Conservation (phyloP, 1,140 invertebrate genomes). For the Hormaphis cornu region DNA sequence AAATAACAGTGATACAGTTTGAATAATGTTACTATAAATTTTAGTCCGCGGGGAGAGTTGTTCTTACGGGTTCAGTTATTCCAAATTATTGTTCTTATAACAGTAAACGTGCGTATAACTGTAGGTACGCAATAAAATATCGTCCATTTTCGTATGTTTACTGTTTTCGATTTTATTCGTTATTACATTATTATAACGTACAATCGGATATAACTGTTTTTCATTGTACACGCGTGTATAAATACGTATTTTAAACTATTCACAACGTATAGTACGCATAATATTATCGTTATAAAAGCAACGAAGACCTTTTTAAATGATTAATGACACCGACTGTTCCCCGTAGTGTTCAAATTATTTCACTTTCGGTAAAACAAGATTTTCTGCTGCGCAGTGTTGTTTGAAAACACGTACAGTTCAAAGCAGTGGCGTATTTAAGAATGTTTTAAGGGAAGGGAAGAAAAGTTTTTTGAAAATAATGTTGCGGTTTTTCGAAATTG, state of each 20-base stretch:
- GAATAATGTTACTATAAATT: background rate
- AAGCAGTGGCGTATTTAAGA: too few relatives aligned
- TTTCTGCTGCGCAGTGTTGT: too few relatives aligned
- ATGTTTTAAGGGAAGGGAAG: too few relatives aligned
- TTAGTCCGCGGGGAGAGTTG: background rate
- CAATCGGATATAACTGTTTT: background rate
- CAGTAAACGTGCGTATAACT: background rate
- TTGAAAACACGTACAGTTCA: too few relatives aligned
- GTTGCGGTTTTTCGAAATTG: too few relatives aligned
- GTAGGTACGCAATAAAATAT: background rate
- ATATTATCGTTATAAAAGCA: too few relatives aligned
- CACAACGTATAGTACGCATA: too few relatives aligned
- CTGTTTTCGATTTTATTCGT: background rate
- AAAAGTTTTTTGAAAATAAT: too few relatives aligned
- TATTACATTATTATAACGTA: background rate
- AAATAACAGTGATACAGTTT: background rate
- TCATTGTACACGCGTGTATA: too few relatives aligned
- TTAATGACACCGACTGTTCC: too few relatives aligned
- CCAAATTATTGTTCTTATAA: background rate
- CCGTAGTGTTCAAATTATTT: too few relatives aligned
- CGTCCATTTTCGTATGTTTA: background rate
- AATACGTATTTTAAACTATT: background rate
- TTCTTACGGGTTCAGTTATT: background rate
- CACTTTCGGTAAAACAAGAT: too few relatives aligned
- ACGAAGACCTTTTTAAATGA: background rate